These are phyloP conservation scores for Drosophila yakuba DNA, from an alignment of 1,140 invertebrate genomes.

Conservation along the genomic window DNA sequence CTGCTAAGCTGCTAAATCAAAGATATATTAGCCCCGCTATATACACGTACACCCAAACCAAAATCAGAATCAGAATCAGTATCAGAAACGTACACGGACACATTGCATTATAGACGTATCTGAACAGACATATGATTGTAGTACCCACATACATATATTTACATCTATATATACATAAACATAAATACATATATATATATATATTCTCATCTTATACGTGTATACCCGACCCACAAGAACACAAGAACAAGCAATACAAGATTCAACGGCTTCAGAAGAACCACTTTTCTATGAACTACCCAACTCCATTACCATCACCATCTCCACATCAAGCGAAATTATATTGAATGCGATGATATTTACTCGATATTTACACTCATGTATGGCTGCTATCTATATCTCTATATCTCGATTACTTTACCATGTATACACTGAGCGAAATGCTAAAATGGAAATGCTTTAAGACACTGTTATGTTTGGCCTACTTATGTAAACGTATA, in stretches of 20 bases:
- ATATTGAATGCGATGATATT: conserved; percentile 57
- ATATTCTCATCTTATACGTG: conserved; percentile 31
- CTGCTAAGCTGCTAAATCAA: conserved; percentile 53
- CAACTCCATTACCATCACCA: not conserved
- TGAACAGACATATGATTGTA: conserved; percentile 77
- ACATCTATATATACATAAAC: conserved; percentile 56
- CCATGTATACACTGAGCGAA: conserved; percentile 75
- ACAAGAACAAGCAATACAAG: conserved; percentile 1
- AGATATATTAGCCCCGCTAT: conserved; percentile 33
- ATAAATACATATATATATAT: conserved; percentile 18
- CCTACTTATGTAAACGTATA: conserved; percentile 71
- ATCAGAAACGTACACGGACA: conserved; percentile 12
- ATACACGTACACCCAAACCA: conserved; percentile 12
- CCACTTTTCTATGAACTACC: conserved; percentile 34
- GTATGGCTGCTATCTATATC: conserved; percentile 43
- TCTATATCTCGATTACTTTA: conserved; percentile 61
- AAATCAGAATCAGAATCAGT: conserved; percentile 3
- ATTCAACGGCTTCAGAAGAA: conserved; percentile 45
- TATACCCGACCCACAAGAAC: conserved; percentile 43
- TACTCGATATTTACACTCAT: conserved; percentile 61
- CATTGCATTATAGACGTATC: conserved; percentile 65
- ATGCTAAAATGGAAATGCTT: conserved; percentile 73
- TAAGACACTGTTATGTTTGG: conserved; percentile 82
- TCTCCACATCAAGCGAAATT: conserved; percentile 44
- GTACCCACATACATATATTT: conserved; percentile 49